Evolutionary conservation across 2,113 vertebrate species (phyloP), one percentile per base, ranked within the genome.

Genomic region (Triplophysa tibetana): DNA sequence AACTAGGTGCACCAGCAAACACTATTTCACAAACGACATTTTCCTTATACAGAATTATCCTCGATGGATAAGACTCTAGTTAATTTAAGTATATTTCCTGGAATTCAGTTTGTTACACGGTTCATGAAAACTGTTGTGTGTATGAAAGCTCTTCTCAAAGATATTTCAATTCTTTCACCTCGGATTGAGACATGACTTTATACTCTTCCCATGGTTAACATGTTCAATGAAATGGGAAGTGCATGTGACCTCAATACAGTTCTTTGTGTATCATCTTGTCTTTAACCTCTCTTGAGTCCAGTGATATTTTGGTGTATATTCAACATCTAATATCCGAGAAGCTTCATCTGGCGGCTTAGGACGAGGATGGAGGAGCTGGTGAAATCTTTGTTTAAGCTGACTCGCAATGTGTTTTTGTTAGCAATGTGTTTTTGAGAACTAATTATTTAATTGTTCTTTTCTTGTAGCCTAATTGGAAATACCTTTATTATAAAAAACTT

Each of bases 401-500:
- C 16, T 3, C n/a, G 9, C 65, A 62, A 76, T 64, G 10, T 68
- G 19, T 74, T 89, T 85, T 86, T 80, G 69, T 85, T 78, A 63
- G 78, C 84, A 85, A 89, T 0, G 75, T 79, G 56, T 0, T 38
- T 58, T 80, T 19, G 58, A 70, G n/a, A 62, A 56, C 29, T 29
- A 10, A 70, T 48, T 80, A 33, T 70, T 58, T 65, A 33, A 29
- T 23, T 70, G 0, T 84, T 88, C 70, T 87, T 77, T 73, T 38
- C 8, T 21, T 68, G 5, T 43, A 43, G 56, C 74, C 17, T 61
- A 43, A 43, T 21, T 24, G 38, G 6, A n/a, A n/a, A 26, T 48
- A 54, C 12, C 45, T 54, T 70, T 70, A 54, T 54, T 54, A n/a
- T 56, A 58, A 58, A 21, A 29, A 54, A 29, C 4, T 3, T 70